Evolutionary conservation across 2,888 invertebrate genomes (phyloP).

Genomic region (Hololepta plana): DNA sequence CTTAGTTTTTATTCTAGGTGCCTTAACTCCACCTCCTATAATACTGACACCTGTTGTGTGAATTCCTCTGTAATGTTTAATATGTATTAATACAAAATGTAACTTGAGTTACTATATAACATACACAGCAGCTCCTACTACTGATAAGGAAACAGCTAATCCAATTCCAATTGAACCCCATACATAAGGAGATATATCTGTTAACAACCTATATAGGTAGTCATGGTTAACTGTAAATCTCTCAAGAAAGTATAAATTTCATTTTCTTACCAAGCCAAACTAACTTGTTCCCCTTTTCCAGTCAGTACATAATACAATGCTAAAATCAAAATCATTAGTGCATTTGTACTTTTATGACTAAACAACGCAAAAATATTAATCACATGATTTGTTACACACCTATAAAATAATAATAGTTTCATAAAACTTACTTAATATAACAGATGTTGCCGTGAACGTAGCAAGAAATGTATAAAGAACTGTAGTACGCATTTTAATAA

Average conservation of each 20-base stretch:
- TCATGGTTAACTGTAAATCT: conserved; percentile 3
- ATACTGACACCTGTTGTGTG: conserved; percentile 94
- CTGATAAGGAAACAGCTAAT: conserved; percentile 82
- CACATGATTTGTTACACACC: no score
- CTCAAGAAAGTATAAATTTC: not conserved
- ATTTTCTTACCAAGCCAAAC: conserved; percentile 55
- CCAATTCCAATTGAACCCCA: conserved; percentile 92
- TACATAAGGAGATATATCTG: conserved; percentile 84
- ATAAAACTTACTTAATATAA: no score
- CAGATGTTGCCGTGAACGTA: no score
- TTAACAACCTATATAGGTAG: conserved; percentile 47
- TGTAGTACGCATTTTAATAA: no score
- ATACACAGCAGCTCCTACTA: conserved; percentile 90
- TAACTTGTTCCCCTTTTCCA: conserved; percentile 73
- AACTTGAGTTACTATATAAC: conserved; percentile 16
- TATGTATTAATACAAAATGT: conserved; percentile 1
- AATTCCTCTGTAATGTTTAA: conserved; percentile 53
- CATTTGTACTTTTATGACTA: no score
- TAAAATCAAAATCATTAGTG: conserved; percentile 20
- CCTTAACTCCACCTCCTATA: conserved; percentile 94
- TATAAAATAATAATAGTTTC: no score
- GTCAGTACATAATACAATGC: conserved; percentile 53
- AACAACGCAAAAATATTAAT: no score
- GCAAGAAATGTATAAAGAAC: no score
- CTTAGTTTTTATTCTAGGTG: conserved; percentile 97